phyloP scores from a whole-genome alignment of 1,140 invertebrate species.

The Neuroterus valhalla region DNA sequence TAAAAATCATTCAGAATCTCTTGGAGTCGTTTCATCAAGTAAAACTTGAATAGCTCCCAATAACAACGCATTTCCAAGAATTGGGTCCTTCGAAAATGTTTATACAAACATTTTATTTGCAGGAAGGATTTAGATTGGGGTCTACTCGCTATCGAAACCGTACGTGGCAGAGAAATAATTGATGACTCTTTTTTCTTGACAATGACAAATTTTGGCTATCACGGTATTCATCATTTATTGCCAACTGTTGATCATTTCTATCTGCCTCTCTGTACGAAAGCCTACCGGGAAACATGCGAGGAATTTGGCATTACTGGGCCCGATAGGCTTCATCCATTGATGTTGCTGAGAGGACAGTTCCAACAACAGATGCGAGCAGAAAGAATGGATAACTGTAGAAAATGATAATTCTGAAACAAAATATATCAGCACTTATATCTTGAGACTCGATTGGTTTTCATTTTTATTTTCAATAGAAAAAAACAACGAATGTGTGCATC shows the following conservation, averaged over 20 bases:
- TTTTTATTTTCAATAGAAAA: no score
- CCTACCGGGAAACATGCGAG: not conserved
- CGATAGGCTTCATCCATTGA: not conserved
- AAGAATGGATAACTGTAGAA: not conserved
- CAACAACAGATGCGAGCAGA: not conserved
- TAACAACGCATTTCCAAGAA: no score
- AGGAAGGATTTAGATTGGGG: not conserved
- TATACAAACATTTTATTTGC: not conserved
- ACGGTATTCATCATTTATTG: not conserved
- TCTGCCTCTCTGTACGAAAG: not conserved
- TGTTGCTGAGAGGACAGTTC: not conserved
- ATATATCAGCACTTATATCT: conserved; percentile 26
- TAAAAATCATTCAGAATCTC: no score
- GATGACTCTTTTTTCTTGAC: not conserved
- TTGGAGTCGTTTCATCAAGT: no score
- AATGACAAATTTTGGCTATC: not conserved
- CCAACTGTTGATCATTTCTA: not conserved
- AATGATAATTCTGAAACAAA: not conserved
- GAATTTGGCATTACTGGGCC: not conserved
- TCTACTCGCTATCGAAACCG: not conserved
- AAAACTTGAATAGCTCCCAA: no score
- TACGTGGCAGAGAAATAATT: not conserved
- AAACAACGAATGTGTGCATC: not conserved
- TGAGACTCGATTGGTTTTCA: conserved; percentile 33
- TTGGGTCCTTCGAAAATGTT: not conserved